Evolutionary conservation across 2,888 invertebrate species (phyloP), one percentile per base, ranked within the genome.

Genomic region (Ennomos fuscantarius): DNA sequence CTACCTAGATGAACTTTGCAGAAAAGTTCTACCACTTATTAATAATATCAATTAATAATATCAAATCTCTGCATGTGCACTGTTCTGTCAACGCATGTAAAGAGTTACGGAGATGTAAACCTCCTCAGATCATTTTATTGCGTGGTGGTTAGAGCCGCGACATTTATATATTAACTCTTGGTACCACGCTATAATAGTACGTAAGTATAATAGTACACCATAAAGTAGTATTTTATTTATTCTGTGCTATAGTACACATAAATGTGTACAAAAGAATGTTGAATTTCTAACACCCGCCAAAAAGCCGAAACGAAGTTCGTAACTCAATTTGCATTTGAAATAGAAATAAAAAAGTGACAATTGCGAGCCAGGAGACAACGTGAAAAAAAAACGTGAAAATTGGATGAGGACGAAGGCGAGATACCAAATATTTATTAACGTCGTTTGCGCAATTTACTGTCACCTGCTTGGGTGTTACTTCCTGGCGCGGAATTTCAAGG

Each of bases 271-370:
- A 75, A 78, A 71, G 70, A 74, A 74, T 65, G 63, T 55, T 62
- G 70, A 80, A 74, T 75, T 78, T 76, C 70, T 71, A 71, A 66
- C 60, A 67, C 69, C 72, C 71, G 66, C 68, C 69, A 71, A 82
- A 24, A 79, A 74, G 76, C 71, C 69, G 62, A 78, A 84, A 81
- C 79, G 80, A 83, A 83, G 81, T 83, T 83, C 69, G 70, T 73
- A 84, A 84, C 79, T 82, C 79, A 78, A 84, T 83, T 83, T 83
- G 71, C 80, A 83, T 83, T 81, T 78, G 76, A 72, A 79, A 79
- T 79, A 77, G 76, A 77, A 79, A 79, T 76, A 78, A 82, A 79
- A 81, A 78, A 76, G 63, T 74, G 72, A 71, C 80, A 76, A 81
- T 82, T 73, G 74, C 63, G 60, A 63, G 62, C 48, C 57, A 55